Base-by-base conservation (phyloP, 2,888 invertebrate genomes). In the Ormyrus pomaceus region DNA sequence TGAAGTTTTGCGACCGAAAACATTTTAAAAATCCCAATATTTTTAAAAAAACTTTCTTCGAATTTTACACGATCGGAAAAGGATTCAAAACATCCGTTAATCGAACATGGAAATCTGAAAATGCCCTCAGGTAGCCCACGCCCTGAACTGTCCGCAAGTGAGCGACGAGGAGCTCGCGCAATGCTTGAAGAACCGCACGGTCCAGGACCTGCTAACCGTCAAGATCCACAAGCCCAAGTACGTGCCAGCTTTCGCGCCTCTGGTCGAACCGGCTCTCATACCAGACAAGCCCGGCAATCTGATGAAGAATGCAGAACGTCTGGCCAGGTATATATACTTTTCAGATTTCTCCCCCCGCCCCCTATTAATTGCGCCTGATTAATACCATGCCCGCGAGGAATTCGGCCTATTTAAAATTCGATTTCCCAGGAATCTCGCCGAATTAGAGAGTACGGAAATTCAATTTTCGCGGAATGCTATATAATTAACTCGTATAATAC, bases 181-280 rank as follows among this genome's bases (percentile, higher is more conserved):
- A 61, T 95, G 95, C 89, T 91, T 95, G 82, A 92, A 93, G 71
- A 90, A 82, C 73, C 86, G 88, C 66, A 86, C 87, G 69, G 84
- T 89, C 46, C 83, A 89, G 70, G 85, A 87, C n/a, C 82, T 90
- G 53, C 82, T 90, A 9, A 86, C 86, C 62, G 90, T 89, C 55
- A 87, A 86, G 83, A 88, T 90, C 77, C 86, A 88, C 82, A 89
- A 89, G 77, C 94, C 95, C 34, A 93, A 94, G 86, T 97, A 96
- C 91, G 94, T 95, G 86, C 96, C 96, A n/a, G 94, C 95, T 7
- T 95, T 96, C 86, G 98, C 97, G 0, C 98, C 98, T 5, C 94
- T 96, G 53, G 95, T 98, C 50, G 98, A 98, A 86, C 95, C 96
- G 50, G 94, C 95, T 71, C 95, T 97, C 82, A 95, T 97, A 84